Conservation (phyloP, 2,888 invertebrate genomes). For the Leptogaster cylindrica region DNA sequence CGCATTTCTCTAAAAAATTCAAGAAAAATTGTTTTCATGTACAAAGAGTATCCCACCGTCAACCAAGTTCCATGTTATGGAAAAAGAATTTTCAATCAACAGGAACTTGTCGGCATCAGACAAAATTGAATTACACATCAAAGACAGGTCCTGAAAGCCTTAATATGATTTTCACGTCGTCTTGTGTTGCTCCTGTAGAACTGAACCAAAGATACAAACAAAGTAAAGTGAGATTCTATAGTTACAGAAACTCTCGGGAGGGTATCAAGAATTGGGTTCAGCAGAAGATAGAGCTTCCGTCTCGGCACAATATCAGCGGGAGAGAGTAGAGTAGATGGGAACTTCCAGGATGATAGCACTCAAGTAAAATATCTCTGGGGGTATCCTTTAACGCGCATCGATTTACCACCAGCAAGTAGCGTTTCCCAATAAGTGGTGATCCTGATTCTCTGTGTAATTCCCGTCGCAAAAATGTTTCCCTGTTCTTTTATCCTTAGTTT, state of each 20-base stretch:
- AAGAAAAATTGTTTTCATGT: too few species aligned
- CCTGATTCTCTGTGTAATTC: background rate
- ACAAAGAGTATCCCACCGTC: too few species aligned
- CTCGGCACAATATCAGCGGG: too few species aligned
- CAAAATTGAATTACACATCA: constrained; percentile 44
- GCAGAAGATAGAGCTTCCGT: background rate
- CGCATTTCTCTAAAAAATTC: too few species aligned
- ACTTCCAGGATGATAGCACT: constrained; percentile 1
- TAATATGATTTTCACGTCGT: constrained; percentile 43
- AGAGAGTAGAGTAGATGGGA: too few species aligned
- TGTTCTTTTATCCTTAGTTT: background rate
- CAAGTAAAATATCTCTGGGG: constrained; percentile 30
- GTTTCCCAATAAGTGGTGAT: background rate
- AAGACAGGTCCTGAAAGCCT: constrained; percentile 40
- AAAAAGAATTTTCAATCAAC: constrained; percentile 43
- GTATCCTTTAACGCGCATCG: constrained; percentile 9
- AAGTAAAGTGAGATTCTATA: background rate
- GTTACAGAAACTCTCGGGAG: constrained; percentile 1
- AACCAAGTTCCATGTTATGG: too few species aligned
- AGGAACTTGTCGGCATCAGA: constrained; percentile 12
- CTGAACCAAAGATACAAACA: constrained; percentile 38
- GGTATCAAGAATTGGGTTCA: background rate
- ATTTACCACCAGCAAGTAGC: background rate
- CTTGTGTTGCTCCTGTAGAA: constrained; percentile 27
- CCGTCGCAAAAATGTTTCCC: background rate